Conservation (phyloP, 2,113 vertebrate genomes). For the Phrynosoma blainvillii region DNA sequence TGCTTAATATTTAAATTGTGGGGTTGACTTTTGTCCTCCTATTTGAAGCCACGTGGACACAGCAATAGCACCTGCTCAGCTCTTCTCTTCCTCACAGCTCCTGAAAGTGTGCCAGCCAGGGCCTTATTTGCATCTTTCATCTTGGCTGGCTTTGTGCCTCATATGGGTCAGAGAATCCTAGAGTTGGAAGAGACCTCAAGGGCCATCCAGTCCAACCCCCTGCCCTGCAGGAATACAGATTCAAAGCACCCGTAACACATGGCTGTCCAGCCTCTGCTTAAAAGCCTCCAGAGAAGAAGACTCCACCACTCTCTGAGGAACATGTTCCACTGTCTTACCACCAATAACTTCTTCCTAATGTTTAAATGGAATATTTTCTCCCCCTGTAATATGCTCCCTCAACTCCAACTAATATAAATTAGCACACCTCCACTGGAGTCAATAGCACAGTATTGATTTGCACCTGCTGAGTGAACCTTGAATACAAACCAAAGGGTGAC, state of each 20-base stretch:
- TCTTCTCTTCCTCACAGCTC: neutral
- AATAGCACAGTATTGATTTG: constrained; percentile 1
- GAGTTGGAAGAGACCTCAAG: no score
- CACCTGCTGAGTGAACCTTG: neutral
- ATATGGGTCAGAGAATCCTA: neutral
- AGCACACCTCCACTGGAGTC: neutral
- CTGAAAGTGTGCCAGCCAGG: neutral
- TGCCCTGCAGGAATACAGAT: no score
- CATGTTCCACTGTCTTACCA: no score
- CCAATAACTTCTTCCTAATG: no score
- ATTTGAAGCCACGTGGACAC: neutral
- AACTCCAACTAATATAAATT: neutral
- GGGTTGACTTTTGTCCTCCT: neutral
- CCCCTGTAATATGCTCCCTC: no score
- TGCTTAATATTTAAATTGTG: neutral
- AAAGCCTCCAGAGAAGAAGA: no score
- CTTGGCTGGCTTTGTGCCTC: neutral
- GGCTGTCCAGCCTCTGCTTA: no score
- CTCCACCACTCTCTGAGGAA: no score
- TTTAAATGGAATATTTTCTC: neutral
- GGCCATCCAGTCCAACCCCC: no score
- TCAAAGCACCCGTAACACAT: no score
- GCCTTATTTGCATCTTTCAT: neutral
- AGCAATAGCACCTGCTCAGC: no score
- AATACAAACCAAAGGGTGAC: constrained; percentile 5